Evolutionary conservation across 2,113 vertebrate species (phyloP).

Genomic region (Desmodus rotundus): DNA sequence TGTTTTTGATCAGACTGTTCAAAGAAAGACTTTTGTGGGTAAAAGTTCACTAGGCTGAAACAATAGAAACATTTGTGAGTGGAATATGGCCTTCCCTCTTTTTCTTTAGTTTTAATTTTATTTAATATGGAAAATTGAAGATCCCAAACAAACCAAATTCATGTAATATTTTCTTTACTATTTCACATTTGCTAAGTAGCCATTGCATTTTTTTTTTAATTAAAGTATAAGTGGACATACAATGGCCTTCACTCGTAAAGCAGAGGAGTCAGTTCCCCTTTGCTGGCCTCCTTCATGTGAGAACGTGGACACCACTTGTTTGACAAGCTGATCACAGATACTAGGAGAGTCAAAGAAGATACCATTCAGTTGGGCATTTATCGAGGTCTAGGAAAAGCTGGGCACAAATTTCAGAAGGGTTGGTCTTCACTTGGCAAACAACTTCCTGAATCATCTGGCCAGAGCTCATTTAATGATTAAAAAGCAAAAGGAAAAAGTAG

Average conservation of each 20-base stretch:
- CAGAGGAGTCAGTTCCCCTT: background rate
- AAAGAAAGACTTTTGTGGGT: constrained; percentile 74
- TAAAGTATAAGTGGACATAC: background rate
- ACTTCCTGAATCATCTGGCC: background rate
- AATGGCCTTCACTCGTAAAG: background rate
- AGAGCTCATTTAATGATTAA: constrained; percentile 24
- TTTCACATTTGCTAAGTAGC: constrained; percentile 68
- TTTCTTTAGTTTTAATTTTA: constrained; percentile 40
- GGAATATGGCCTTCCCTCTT: background rate
- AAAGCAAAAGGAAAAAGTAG: constrained; percentile 1
- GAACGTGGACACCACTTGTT: background rate
- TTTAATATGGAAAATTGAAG: constrained; percentile 50
- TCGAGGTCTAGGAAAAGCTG: background rate
- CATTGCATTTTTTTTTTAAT: constrained; percentile 68
- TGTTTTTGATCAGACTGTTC: constrained; percentile 76
- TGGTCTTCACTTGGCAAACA: constrained; percentile 28
- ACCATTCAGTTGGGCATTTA: background rate
- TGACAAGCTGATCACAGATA: constrained; percentile 1
- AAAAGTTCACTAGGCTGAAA: constrained; percentile 74
- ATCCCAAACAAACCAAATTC: constrained; percentile 66
- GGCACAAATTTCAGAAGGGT: background rate
- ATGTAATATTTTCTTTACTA: background rate
- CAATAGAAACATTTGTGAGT: constrained; percentile 52
- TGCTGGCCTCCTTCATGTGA: background rate
- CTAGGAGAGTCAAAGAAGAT: background rate